These are phyloP conservation scores for Ceratitis capitata DNA, from an alignment of 1,140 invertebrate species.

Conservation along the genomic window DNA sequence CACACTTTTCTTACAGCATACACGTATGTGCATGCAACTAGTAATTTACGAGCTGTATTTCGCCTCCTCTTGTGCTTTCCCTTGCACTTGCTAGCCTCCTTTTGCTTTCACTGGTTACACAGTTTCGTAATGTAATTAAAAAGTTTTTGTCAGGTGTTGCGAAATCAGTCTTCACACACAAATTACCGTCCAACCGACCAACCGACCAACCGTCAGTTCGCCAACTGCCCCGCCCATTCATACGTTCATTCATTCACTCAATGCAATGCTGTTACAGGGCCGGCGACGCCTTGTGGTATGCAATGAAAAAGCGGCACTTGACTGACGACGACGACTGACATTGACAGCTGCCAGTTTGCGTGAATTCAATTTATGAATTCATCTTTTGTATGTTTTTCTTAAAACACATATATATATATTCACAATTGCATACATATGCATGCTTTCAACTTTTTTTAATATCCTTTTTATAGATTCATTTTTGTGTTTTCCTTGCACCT, in stretches of 20 bases:
- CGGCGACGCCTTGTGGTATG: neutral
- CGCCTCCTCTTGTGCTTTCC: neutral
- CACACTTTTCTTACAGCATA: neutral
- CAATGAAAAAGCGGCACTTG: neutral
- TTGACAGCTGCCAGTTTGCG: conserved; percentile 18
- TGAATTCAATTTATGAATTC: conserved; percentile 32
- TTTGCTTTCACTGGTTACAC: conserved; percentile 1
- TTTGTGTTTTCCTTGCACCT: neutral
- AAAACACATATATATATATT: neutral
- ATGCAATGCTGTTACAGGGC: too few species aligned
- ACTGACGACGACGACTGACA: neutral
- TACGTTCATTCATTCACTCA: neutral
- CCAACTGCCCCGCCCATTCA: neutral
- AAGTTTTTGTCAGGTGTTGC: conserved; percentile 28
- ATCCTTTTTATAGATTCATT: neutral
- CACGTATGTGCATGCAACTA: neutral
- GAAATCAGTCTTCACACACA: conserved; percentile 13
- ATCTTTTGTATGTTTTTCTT: neutral
- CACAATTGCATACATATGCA: too few species aligned
- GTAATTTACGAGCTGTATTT: neutral
- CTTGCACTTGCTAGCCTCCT: neutral
- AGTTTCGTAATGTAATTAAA: conserved; percentile 36
- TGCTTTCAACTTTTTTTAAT: neutral
- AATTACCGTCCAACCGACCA: neutral
- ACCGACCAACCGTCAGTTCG: neutral